Conservation (phyloP, 2,888 invertebrate genomes). For the Drosophila putrida region DNA sequence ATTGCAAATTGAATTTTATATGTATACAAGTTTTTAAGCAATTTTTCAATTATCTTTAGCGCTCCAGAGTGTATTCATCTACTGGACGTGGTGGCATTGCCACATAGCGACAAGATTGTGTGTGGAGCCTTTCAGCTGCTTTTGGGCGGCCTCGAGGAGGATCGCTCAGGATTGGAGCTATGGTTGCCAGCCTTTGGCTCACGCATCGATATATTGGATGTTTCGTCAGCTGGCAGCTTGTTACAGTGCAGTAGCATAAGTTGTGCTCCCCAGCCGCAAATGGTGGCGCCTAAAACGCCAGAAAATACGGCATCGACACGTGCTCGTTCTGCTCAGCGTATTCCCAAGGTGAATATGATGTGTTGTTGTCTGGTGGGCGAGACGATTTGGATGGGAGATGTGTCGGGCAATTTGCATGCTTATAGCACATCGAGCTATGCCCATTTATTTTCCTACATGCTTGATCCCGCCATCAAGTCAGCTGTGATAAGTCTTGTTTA, state of each 20-base stretch:
- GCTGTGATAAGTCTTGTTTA: conserved; percentile 90
- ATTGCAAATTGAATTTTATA: background rate
- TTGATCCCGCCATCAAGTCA: conserved; percentile 89
- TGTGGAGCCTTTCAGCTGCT: conserved; percentile 86
- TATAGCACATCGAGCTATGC: conserved; percentile 88
- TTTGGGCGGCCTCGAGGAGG: conserved; percentile 86
- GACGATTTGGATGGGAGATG: conserved; percentile 96
- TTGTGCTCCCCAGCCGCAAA: conserved; percentile 78
- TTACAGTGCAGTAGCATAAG: conserved; percentile 87
- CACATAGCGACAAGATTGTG: conserved; percentile 89
- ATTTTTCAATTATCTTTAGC: conserved; percentile 82
- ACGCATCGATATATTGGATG: conserved; percentile 88
- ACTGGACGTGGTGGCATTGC: conserved; percentile 91
- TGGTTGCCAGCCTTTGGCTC: conserved; percentile 91
- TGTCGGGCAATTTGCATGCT: conserved; percentile 93
- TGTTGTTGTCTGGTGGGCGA: conserved; percentile 90
- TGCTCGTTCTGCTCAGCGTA: conserved; percentile 73
- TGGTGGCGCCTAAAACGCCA: conserved; percentile 61
- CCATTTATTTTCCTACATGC: conserved; percentile 88
- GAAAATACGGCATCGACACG: conserved; percentile 58
- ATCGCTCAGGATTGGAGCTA: conserved; percentile 89
- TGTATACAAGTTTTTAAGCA: background rate
- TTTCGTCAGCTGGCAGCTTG: conserved; percentile 87
- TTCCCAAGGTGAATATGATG: conserved; percentile 82
- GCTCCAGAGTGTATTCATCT: conserved; percentile 97